These are phyloP conservation scores for Elymnias hypermnestra DNA, from an alignment of 1,140 invertebrate genomes.

Conservation along the genomic window DNA sequence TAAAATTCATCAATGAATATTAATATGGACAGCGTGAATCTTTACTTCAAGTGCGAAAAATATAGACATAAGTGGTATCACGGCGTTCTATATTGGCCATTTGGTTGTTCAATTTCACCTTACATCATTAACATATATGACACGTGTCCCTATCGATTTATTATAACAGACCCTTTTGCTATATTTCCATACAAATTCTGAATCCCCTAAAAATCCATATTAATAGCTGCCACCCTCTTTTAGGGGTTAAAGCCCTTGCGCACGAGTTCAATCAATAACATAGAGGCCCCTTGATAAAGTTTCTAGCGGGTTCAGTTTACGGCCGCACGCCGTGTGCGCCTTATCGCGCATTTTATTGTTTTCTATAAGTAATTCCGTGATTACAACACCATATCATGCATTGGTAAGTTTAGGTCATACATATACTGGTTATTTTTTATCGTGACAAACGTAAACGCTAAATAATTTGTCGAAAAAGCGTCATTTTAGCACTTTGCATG, in stretches of 20 bases:
- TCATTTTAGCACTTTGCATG: too few relatives aligned
- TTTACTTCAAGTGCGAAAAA: too few relatives aligned
- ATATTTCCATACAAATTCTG: constrained; percentile 11
- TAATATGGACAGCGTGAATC: too few relatives aligned
- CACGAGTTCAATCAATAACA: constrained; percentile 66
- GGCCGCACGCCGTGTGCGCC: constrained; percentile 31
- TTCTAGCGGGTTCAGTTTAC: constrained; percentile 23
- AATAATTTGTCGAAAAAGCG: constrained; percentile 27
- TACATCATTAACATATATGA: neutral
- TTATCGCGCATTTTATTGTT: constrained; percentile 69
- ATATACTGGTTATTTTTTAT: constrained; percentile 12
- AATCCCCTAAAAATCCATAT: constrained; percentile 15
- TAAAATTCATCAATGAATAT: too few relatives aligned
- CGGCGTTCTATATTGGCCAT: neutral
- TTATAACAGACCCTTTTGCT: neutral
- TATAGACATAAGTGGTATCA: too few relatives aligned
- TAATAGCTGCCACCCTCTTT: constrained; percentile 29
- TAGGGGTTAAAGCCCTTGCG: constrained; percentile 50
- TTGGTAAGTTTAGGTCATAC: constrained; percentile 54
- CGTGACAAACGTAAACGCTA: too few relatives aligned
- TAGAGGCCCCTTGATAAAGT: constrained; percentile 3
- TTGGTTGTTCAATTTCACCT: neutral
- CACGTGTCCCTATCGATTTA: constrained; percentile 7
- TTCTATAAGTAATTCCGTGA: constrained; percentile 61
- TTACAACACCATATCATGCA: constrained; percentile 58